Evolutionary conservation across 2,113 vertebrate genomes (phyloP), one percentile per base, ranked within the genome.

Genomic region (Chinchilla lanigera): DNA sequence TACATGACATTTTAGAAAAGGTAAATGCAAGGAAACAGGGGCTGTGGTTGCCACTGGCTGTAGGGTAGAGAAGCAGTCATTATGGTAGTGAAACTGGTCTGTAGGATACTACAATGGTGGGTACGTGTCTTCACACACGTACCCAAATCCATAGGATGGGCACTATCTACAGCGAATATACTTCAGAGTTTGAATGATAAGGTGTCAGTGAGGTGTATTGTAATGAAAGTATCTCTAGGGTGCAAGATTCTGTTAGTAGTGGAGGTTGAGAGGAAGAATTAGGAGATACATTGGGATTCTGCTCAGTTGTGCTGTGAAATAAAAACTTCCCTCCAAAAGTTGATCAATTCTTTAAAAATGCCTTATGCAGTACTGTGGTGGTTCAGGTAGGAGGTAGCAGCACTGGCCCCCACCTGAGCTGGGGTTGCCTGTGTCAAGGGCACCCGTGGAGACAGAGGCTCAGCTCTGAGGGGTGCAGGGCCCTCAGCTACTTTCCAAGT

Each of bases 401-500:
- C 7, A 93, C 54, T 1, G 1, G 26, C 61, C 22, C 5, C 5
- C 52, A 30, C 2, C 24, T 28, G 38, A 10, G 14, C 7, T 24
- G 20, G 7, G 26, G 5, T 1, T 14, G 50, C 35, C 65, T 63
- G 2, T 80, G 75, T 87, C 26, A 11, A 61, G 1, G 20, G 16
- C 1, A 10, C 6, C 41, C 44, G 19, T 1, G 16, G 8, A 20
- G 73, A 77, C 7, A 7, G 56, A 47, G 5, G 17, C 47, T 69
- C 67, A 65, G 12, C 28, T 54, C 61, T 50, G 47, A 52, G 4
- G 28, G 98, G 30, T 99, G 99, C 99, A 99, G 98, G 98, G 97
- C 98, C 56, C 52, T 99, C 81, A 73, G 6, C 17, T 99, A 98
- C 12, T 89, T 99, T 38, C 99, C 61, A 99, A 99, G 0, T 92